These are phyloP conservation scores for Xestia ashworthii DNA, from an alignment of 2,888 invertebrate genomes.

Conservation along the genomic window DNA sequence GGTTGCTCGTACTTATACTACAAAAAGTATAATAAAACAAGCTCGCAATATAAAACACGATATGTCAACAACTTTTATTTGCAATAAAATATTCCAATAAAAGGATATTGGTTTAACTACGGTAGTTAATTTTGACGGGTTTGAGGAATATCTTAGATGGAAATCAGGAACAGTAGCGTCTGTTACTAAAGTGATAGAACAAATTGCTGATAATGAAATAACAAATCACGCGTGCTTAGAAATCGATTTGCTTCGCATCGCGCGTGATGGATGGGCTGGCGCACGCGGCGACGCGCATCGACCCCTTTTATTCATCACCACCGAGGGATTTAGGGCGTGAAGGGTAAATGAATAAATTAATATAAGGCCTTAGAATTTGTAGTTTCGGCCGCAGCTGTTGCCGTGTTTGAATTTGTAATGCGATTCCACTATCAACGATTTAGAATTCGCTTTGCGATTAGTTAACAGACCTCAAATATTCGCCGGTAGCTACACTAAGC, in stretches of 20 bases:
- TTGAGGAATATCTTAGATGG: conserved; percentile 51
- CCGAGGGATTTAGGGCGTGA: conserved; percentile 86
- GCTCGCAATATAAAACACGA: conserved; percentile 64
- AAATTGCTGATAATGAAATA: conserved; percentile 73
- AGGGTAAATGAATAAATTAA: conserved; percentile 89
- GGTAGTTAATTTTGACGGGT: conserved; percentile 63
- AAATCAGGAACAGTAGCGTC: conserved; percentile 57
- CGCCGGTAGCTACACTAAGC: conserved; percentile 1
- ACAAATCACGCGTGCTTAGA: conserved; percentile 78
- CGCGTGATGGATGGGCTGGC: conserved; percentile 82
- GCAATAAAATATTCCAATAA: conserved; percentile 67
- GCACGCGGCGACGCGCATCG: conserved; percentile 78
- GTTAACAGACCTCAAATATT: conserved; percentile 40
- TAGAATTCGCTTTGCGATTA: conserved; percentile 47
- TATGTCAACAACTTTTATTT: conserved; percentile 70
- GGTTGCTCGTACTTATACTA: conserved; percentile 50
- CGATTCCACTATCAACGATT: conserved; percentile 53
- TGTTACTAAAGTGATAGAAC: conserved; percentile 63
- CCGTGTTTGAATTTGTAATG: conserved; percentile 75
- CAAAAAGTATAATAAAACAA: conserved; percentile 63
- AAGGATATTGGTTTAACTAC: conserved; percentile 61
- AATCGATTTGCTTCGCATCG: conserved; percentile 87
- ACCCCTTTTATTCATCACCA: conserved; percentile 76
- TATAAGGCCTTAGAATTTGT: conserved; percentile 78
- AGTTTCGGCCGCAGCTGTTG: conserved; percentile 83